Percentiles rank a stretch among this genome's conserved stretches.
Conservation (phyloP, 2,888 invertebrate species). For the Polyploca ridens region DNA sequence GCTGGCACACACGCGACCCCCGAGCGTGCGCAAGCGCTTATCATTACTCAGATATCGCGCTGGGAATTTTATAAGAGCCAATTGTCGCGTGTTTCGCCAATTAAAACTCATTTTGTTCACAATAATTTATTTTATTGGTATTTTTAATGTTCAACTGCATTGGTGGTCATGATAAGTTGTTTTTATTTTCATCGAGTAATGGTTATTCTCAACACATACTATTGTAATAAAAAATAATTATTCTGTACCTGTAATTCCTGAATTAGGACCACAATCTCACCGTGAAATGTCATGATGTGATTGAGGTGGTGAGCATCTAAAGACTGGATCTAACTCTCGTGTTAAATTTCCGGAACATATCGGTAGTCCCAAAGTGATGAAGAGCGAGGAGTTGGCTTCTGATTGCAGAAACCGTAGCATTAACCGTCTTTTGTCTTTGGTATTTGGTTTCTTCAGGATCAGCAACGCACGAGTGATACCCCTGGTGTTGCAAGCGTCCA, state of each 20-base stretch:
- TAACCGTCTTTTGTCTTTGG: no score
- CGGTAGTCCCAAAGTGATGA: no score
- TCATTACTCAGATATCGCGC: slow-evolving; percentile 27
- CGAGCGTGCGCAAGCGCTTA: slow-evolving; percentile 46
- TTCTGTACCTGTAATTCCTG: no score
- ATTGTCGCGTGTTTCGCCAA: slow-evolving; percentile 32
- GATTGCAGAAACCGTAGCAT: no score
- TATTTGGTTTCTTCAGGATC: no score
- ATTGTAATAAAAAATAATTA: not conserved
- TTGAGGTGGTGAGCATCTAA: no score
- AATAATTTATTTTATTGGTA: not conserved
- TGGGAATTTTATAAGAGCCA: slow-evolving; percentile 25
- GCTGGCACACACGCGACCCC: slow-evolving; percentile 73
- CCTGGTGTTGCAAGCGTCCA: no score
- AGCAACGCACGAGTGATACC: no score
- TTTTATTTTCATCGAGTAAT: not conserved
- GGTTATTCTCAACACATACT: not conserved
- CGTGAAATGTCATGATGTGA: no score
- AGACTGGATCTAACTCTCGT: no score
- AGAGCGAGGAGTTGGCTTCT: no score
- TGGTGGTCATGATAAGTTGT: not conserved
- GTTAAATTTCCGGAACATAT: no score
- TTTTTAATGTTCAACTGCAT: slow-evolving; percentile 2
- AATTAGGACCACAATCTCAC: not conserved
- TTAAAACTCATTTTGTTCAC: slow-evolving; percentile 23